Evolutionary conservation across 2,888 invertebrate species (phyloP).

Genomic region (Macrophya annulata): DNA sequence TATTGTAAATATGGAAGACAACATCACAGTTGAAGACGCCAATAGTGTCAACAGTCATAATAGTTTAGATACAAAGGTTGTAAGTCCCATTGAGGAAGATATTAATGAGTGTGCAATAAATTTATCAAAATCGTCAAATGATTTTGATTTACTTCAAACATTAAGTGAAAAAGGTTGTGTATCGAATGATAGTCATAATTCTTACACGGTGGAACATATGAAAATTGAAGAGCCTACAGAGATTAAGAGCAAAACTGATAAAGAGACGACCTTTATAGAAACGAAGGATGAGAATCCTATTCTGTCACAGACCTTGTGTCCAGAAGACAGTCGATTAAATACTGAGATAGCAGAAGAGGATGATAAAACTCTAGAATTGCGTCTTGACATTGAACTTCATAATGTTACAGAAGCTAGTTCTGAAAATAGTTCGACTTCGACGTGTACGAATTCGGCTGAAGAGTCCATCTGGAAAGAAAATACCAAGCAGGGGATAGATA

Average conservation of each 20-base stretch:
- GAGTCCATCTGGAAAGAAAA: constrained; percentile 4
- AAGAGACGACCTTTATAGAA: constrained; percentile 1
- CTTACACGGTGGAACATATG: constrained; percentile 4
- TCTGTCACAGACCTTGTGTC: neutral
- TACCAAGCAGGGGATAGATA: neutral
- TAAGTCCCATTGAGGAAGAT: neutral
- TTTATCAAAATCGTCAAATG: constrained; percentile 42
- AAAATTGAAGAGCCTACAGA: constrained; percentile 3
- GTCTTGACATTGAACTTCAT: neutral
- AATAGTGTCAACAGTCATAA: neutral
- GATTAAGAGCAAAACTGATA: neutral
- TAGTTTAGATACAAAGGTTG: constrained; percentile 1
- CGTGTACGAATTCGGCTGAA: neutral
- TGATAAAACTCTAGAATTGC: neutral
- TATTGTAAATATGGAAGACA: constrained; percentile 17
- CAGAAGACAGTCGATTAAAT: neutral
- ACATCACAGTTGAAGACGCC: constrained; percentile 21
- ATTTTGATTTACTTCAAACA: constrained; percentile 13
- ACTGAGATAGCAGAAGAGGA: neutral
- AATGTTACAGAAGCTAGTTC: neutral
- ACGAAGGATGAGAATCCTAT: neutral
- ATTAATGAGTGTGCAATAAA: constrained; percentile 45
- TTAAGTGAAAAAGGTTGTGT: constrained; percentile 19
- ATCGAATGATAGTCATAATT: constrained; percentile 32
- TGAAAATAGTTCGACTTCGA: neutral